These are phyloP conservation scores for Cylloceria caligata DNA, from an alignment of 2,888 invertebrate genomes.

Conservation along the genomic window DNA sequence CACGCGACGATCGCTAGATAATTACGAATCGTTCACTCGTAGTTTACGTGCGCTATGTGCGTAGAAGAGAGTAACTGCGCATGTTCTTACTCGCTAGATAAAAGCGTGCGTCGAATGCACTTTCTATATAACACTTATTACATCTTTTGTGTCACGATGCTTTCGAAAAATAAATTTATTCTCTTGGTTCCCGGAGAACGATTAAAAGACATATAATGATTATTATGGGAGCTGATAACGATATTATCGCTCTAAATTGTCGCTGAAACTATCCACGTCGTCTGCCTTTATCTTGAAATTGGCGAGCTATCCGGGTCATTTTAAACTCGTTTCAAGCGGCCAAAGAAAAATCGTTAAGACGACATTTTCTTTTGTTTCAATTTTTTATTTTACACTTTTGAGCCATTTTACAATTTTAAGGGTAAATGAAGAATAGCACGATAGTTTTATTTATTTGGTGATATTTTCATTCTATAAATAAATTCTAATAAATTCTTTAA, in stretches of 20 bases:
- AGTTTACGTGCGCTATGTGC: not conserved
- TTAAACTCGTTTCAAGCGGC: not conserved
- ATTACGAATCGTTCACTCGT: not conserved
- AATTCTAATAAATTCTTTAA: too few relatives aligned
- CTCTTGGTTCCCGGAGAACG: too few relatives aligned
- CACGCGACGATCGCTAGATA: not conserved
- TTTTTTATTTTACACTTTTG: too few relatives aligned
- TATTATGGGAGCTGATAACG: not conserved
- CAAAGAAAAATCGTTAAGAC: not conserved
- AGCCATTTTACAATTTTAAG: too few relatives aligned
- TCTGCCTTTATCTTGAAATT: not conserved
- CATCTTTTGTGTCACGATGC: too few relatives aligned
- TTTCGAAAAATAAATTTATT: not conserved
- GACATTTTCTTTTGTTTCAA: too few relatives aligned
- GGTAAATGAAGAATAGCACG: too few relatives aligned
- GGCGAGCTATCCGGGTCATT: constrained; percentile 1
- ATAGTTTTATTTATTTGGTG: too few relatives aligned
- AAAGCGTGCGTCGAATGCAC: not conserved
- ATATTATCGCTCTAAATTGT: not conserved
- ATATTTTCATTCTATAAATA: too few relatives aligned
- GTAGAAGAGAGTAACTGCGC: not conserved
- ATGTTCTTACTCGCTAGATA: not conserved
- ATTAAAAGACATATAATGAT: not conserved
- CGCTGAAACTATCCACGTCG: not conserved
- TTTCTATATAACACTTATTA: not conserved